phyloP scores from a whole-genome alignment of 1,140 invertebrate species.

The Drosophila repleta region DNA sequence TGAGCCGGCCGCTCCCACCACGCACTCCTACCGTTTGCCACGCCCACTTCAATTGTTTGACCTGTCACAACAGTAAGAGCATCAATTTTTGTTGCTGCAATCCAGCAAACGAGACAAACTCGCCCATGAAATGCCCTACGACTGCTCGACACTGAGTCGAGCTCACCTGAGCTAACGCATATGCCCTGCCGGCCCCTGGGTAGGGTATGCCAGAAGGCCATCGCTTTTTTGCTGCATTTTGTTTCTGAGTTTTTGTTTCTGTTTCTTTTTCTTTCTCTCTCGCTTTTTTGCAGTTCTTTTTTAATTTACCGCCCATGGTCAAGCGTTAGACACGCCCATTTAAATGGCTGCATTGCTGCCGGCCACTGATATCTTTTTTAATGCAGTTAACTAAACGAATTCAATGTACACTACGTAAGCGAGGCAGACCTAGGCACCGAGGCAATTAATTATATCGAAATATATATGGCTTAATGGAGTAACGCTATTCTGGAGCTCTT shows the following conservation, averaged over 20 bases:
- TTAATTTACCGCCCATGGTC: constrained; percentile 24
- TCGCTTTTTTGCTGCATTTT: constrained; percentile 19
- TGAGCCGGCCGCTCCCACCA: neutral
- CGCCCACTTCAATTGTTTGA: constrained; percentile 47
- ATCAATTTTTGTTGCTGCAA: constrained; percentile 21
- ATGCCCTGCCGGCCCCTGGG: neutral
- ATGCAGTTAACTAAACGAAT: neutral
- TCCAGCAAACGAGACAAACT: neutral
- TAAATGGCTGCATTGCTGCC: constrained; percentile 4
- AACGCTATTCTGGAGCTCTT: too few relatives aligned
- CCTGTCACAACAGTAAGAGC: constrained; percentile 38
- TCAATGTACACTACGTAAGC: neutral
- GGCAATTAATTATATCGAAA: neutral
- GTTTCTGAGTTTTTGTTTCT: constrained; percentile 3
- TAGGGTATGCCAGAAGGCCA: neutral
- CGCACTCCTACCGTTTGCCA: constrained; percentile 14
- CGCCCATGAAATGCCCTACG: constrained; percentile 4
- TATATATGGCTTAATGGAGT: too few relatives aligned
- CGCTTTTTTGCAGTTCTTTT: constrained; percentile 9
- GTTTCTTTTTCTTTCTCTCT: too few relatives aligned
- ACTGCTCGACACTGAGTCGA: neutral
- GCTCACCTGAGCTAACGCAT: neutral
- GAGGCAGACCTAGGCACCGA: neutral
- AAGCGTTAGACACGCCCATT: constrained; percentile 39
- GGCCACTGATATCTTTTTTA: neutral